Conservation (phyloP, 2,888 invertebrate genomes). For the Drosophila ustulata region DNA sequence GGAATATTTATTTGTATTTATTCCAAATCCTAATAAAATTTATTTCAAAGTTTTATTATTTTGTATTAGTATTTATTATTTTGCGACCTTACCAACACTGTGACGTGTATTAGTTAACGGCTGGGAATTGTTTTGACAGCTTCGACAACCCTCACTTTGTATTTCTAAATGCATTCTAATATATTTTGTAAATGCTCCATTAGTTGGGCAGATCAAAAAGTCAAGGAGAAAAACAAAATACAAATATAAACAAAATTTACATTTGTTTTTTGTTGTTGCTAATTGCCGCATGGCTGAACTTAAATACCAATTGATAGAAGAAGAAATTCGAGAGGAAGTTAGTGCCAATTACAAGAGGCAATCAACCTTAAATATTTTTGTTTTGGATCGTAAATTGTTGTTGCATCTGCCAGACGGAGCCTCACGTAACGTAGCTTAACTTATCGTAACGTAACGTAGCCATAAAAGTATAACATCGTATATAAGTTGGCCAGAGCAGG, state of each 20-base stretch:
- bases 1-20: too few relatives aligned
- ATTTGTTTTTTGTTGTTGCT: constrained; percentile 34
- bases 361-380: constrained; percentile 62
- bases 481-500: constrained; percentile 7
- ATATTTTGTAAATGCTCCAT: constrained; percentile 23
- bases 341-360: constrained; percentile 69
- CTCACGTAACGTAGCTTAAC: background rate
- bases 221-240: background rate
- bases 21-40: too few relatives aligned
- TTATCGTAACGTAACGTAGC: constrained; percentile 1
- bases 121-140: background rate
- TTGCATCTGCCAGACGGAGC: constrained; percentile 12
- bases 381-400: constrained; percentile 39
- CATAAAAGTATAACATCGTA: background rate
- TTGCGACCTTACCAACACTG: background rate
- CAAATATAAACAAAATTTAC: background rate
- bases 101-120: background rate
- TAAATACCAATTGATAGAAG: constrained; percentile 31
- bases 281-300: constrained; percentile 63
- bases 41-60: too few relatives aligned
- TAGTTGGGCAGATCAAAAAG: constrained; percentile 26
- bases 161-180: constrained; percentile 27
- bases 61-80: background rate
- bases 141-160: constrained; percentile 6
- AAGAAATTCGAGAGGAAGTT: constrained; percentile 32